Evolutionary conservation across 2,888 invertebrate species (phyloP).

Genomic region (Cosmorhoe ocellata): DNA sequence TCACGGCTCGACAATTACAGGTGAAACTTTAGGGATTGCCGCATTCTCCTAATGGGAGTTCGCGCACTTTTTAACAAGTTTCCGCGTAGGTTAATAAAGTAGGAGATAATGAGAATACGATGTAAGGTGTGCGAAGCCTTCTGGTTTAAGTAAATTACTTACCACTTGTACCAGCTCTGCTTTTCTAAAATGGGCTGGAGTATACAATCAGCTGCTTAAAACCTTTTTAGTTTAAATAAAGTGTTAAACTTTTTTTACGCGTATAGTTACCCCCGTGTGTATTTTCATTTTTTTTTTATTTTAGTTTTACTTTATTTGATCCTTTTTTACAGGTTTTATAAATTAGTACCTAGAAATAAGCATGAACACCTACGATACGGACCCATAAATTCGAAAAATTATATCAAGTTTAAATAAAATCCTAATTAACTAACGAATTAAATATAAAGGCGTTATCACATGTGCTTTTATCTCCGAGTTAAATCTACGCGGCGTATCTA

Average conservation of each 20-base stretch:
- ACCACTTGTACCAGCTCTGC: background rate
- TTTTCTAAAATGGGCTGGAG: background rate
- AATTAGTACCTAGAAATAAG: too few relatives aligned
- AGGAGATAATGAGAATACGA: constrained; percentile 46
- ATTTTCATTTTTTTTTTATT: too few relatives aligned
- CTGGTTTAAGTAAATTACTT: background rate
- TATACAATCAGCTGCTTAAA: too few relatives aligned
- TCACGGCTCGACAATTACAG: constrained; percentile 51
- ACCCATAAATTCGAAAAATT: too few relatives aligned
- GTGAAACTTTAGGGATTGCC: constrained; percentile 49
- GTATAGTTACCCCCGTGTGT: too few relatives aligned
- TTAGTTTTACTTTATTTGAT: too few relatives aligned
- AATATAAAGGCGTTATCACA: constrained; percentile 57
- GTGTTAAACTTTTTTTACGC: too few relatives aligned
- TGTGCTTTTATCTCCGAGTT: constrained; percentile 69
- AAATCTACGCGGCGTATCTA: constrained; percentile 68
- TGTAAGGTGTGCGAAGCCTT: constrained; percentile 30
- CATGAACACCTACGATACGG: too few relatives aligned
- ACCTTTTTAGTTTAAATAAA: too few relatives aligned
- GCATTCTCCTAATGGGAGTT: constrained; percentile 57
- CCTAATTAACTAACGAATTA: too few relatives aligned
- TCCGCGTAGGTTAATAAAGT: constrained; percentile 41
- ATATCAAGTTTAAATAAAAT: too few relatives aligned
- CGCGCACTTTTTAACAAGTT: constrained; percentile 74
- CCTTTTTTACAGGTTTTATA: too few relatives aligned